These are phyloP conservation scores for Toxonevra muliebris DNA, from an alignment of 2,888 invertebrate genomes.

Conservation along the genomic window DNA sequence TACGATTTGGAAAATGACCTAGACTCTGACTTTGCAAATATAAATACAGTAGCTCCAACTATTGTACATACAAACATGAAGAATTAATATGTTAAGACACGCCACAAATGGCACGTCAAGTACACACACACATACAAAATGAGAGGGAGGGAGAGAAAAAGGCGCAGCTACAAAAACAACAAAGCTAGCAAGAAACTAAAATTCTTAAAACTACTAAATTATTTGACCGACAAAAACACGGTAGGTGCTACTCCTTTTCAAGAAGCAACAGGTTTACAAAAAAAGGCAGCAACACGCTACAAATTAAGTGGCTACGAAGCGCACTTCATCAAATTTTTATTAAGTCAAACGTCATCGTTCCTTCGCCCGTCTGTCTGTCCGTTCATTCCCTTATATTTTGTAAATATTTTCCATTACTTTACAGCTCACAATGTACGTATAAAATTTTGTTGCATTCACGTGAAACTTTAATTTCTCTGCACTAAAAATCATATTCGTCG, in stretches of 20 bases:
- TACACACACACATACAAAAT: not conserved
- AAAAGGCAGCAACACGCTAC: not conserved
- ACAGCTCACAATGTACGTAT: no score
- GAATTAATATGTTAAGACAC: slow-evolving; percentile 10
- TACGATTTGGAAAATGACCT: not conserved
- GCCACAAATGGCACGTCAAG: not conserved
- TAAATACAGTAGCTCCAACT: no score
- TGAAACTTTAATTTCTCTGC: no score
- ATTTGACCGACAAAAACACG: not conserved
- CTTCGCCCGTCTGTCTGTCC: not conserved
- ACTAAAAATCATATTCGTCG: no score
- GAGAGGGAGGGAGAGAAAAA: no score
- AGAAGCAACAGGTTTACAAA: not conserved
- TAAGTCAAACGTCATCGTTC: not conserved
- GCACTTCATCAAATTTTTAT: slow-evolving; percentile 1
- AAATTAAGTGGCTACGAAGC: no score
- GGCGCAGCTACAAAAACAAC: no score
- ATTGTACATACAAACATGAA: not conserved
- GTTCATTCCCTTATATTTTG: no score
- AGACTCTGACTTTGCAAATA: slow-evolving; percentile 8
- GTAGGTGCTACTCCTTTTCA: not conserved
- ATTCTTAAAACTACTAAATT: not conserved
- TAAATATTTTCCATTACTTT: no score
- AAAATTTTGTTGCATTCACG: no score
- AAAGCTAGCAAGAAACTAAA: no score